A percentile compares a stretch with the other conserved stretches of the same genome.
Conservation (phyloP, 2,113 vertebrate genomes). For the Sinocyclocheilus rhinocerous region DNA sequence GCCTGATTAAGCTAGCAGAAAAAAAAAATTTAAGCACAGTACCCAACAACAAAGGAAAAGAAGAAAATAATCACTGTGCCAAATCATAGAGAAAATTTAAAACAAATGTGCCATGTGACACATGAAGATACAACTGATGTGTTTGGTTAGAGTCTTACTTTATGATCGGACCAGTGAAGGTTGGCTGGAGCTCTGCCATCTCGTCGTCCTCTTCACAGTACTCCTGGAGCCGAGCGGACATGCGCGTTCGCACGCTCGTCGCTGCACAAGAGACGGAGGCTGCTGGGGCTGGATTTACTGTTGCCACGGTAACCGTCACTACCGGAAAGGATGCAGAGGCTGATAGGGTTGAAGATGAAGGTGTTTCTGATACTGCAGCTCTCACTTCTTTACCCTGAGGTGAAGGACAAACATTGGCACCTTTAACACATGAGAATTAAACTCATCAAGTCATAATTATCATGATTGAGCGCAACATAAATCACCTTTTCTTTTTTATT, state of each 20-base stretch:
- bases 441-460: not conserved
- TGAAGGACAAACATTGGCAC: not conserved
- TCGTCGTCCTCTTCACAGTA: constrained; percentile 79
- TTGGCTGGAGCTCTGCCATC: constrained; percentile 86
- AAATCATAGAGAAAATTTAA: not conserved
- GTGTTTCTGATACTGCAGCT: not conserved
- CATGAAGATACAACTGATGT: not conserved
- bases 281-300: not conserved
- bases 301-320: not conserved
- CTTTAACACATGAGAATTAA: not conserved
- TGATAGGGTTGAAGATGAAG: constrained; percentile 18
- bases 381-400: constrained; percentile 48
- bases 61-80: not conserved
- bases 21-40: not conserved
- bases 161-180: constrained; percentile 92
- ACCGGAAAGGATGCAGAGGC: constrained; percentile 20
- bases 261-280: not conserved
- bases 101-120: not conserved
- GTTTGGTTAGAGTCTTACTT: constrained; percentile 80
- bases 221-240: constrained; percentile 70
- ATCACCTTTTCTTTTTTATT: constrained; percentile 79
- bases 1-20: not conserved
- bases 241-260: constrained; percentile 69
- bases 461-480: not conserved
- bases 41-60: not conserved